Base-by-base conservation (phyloP, 2,113 vertebrate genomes). In the Struthidea cinerea region DNA sequence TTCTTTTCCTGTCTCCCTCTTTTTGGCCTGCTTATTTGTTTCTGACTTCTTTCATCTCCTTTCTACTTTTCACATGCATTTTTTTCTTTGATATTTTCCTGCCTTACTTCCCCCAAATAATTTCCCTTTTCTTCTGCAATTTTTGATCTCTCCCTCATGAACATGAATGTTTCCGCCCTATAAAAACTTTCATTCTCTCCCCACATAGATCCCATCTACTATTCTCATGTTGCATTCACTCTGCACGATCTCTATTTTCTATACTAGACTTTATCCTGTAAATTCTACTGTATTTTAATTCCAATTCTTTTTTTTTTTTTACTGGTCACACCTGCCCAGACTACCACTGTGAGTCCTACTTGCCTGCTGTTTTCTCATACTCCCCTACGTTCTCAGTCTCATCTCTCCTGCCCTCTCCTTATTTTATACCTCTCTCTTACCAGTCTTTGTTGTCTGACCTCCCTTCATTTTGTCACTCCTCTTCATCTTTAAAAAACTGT, bases 11-110 rank as follows among this genome's bases (percentile, higher is more conserved):
- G 39, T 71, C 84, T 91, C 61, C 7, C 14, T 56, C 33, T 64
- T 87, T 69, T 78, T 27, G 4, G 46, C 13, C 46, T 89, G 71
- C 68, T 70, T 78, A 78, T 87, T 92, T 91, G 52, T 75, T n/a
- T 82, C 52, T 57, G 57, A 82, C 33, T 91, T 93, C 65, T 85
- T 95, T 91, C 44, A 89, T 79, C 74, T 91, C 78, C 67, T 79
- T 94, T 83, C 59, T 81, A 74, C 28, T 90, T 90, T 60, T 84
- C 60, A 57, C 44, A 44, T 67, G 26, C 30, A 35, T 50, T 68
- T 76, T 77, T 84, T 84, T n/a, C 61, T 92, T 94, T 95, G 80
- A 89, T 87, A 90, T 94, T 91, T 93, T 89, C 18, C 49, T 92
- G 33, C 35, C 47, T 94, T 56, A 78, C 52, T 90, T 89, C 52